phyloP scores from a whole-genome alignment of 1,140 invertebrate genomes.

The Aphaenogaster ashmeadi region DNA sequence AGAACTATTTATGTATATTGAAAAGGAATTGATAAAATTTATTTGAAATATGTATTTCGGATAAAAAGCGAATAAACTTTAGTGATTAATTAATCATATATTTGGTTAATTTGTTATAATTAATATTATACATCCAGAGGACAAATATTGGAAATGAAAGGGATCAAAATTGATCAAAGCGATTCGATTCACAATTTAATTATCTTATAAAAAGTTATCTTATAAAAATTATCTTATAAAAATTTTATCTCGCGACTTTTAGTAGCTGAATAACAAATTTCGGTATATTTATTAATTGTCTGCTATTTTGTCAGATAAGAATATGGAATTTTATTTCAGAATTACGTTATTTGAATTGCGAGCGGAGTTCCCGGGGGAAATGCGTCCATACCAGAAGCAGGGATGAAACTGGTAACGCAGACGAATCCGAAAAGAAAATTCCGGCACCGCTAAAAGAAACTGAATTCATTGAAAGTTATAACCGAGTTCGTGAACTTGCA shows the following conservation, averaged over 20 bases:
- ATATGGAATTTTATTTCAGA: conserved; percentile 28
- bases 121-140: background rate
- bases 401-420: conserved; percentile 27
- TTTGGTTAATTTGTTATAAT: conserved; percentile 29
- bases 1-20: background rate
- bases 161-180: conserved; percentile 19
- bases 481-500: conserved; percentile 77
- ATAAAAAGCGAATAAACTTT: background rate
- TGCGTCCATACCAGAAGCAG: conserved; percentile 16
- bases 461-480: conserved; percentile 75
- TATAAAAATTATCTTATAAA: background rate
- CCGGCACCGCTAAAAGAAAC: conserved; percentile 44
- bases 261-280: conserved; percentile 19
- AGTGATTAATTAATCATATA: background rate
- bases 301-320: conserved; percentile 16
- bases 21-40: background rate
- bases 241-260: conserved; percentile 21
- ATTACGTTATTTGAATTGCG: conserved; percentile 42
- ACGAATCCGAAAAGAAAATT: conserved; percentile 55
- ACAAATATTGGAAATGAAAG: background rate
- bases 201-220: background rate
- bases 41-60: background rate
- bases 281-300: conserved; percentile 17
- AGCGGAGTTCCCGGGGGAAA: background rate
- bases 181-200: background rate